A percentile compares a stretch with the other conserved stretches of the same genome.
Evolutionary conservation across 1,140 invertebrate species (phyloP).

Genomic region (Drosophila parvula): DNA sequence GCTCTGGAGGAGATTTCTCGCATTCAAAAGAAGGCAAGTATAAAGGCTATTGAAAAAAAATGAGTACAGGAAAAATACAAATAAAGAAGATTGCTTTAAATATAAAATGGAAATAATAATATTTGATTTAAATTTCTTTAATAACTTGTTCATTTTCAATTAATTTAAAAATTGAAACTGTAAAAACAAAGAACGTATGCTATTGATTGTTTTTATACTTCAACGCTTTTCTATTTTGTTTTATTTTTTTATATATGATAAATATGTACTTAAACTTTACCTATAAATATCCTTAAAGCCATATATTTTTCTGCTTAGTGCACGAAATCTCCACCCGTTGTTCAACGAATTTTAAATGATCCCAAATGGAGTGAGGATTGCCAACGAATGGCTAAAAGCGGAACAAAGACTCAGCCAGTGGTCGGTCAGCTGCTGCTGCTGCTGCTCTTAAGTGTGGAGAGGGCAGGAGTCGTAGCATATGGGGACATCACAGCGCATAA

Average conservation of each 20-base stretch:
- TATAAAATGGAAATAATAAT: not conserved
- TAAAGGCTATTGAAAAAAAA: not conserved
- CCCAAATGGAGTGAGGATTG: not conserved
- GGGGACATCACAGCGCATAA: not conserved
- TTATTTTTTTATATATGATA: too few relatives aligned
- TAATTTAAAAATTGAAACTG: too few relatives aligned
- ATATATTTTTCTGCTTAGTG: not conserved
- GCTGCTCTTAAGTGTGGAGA: not conserved
- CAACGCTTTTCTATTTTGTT: too few relatives aligned
- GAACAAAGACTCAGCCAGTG: slow-evolving; percentile 31
- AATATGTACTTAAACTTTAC: too few relatives aligned
- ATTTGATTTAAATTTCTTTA: too few relatives aligned
- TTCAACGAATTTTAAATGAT: slow-evolving; percentile 10
- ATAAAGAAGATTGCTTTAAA: too few relatives aligned
- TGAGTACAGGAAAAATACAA: too few relatives aligned
- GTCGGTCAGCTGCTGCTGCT: slow-evolving; percentile 25
- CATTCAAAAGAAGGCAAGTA: not conserved
- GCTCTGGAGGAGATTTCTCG: slow-evolving; percentile 9
- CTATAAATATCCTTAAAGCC: too few relatives aligned
- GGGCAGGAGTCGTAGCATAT: not conserved
- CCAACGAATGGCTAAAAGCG: not conserved
- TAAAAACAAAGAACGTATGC: too few relatives aligned
- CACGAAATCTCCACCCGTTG: not conserved
- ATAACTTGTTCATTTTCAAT: too few relatives aligned
- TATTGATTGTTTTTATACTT: too few relatives aligned